Conservation (phyloP, 2,113 vertebrate genomes). For the Sylvilagus bachmani region DNA sequence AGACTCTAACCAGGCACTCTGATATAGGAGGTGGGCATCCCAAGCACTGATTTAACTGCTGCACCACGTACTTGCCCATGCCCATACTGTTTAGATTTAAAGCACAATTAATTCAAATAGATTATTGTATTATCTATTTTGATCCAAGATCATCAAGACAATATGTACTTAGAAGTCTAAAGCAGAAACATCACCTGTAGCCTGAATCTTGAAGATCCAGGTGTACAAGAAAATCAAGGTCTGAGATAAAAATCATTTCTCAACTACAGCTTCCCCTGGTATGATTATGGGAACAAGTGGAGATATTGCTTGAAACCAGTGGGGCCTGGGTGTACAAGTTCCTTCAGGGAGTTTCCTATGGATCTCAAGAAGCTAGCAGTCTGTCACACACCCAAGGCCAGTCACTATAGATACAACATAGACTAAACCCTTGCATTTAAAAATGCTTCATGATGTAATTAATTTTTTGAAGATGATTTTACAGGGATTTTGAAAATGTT, state of each 20-base stretch:
- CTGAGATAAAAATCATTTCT: neutral
- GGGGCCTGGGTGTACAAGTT: neutral
- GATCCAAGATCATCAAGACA: neutral
- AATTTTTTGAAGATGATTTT: constrained; percentile 15
- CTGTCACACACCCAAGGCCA: neutral
- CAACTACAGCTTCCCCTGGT: neutral
- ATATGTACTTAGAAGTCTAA: neutral
- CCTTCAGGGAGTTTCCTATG: neutral
- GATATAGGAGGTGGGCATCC: too few species aligned
- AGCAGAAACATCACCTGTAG: neutral
- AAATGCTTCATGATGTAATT: neutral
- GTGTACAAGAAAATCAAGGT: neutral
- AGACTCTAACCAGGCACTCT: too few species aligned
- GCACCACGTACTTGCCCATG: neutral
- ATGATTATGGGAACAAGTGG: neutral
- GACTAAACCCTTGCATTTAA: constrained; percentile 3
- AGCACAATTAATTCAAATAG: neutral
- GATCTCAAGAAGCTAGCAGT: neutral
- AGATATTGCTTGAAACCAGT: neutral
- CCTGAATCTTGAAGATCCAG: neutral
- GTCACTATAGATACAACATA: neutral
- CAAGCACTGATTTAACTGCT: too few species aligned
- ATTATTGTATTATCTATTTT: neutral
- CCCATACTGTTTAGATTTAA: neutral
- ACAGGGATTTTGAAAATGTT: neutral